Evolutionary conservation across 2,888 invertebrate species (phyloP).

Genomic region (Aleiodes leptofemur): DNA sequence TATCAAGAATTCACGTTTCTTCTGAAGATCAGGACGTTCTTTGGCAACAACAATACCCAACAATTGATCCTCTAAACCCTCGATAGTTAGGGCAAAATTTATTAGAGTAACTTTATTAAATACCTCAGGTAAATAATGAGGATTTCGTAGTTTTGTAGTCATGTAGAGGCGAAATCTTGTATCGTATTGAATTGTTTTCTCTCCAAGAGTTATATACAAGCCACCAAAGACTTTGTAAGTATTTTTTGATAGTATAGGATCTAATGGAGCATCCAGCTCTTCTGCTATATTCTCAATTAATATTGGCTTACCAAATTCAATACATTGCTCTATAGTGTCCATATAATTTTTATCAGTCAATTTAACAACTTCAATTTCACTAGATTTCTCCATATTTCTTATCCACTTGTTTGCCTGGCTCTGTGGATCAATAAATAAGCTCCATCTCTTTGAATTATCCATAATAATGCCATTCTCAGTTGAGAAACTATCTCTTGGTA

Average conservation of each 20-base stretch:
- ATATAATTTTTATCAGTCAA: conserved; percentile 86
- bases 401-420: conserved; percentile 92
- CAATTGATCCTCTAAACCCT: conserved; percentile 89
- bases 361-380: conserved; percentile 83
- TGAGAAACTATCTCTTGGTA: conserved; percentile 89
- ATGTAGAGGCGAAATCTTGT: conserved; percentile 86
- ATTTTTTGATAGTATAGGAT: conserved; percentile 85
- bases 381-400: conserved; percentile 87
- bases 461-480: conserved; percentile 91
- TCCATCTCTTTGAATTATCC: conserved; percentile 86
- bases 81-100: conserved; percentile 89
- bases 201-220: conserved; percentile 86
- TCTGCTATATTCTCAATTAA: conserved; percentile 87
- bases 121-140: conserved; percentile 90
- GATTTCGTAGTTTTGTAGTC: conserved; percentile 89
- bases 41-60: conserved; percentile 90
- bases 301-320: conserved; percentile 86
- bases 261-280: conserved; percentile 86
- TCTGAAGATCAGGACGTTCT: conserved; percentile 89
- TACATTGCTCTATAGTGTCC: conserved; percentile 84
- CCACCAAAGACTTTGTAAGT: conserved; percentile 85
- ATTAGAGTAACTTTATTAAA: conserved; percentile 89
- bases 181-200: conserved; percentile 86
- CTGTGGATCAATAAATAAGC: conserved; percentile 89
- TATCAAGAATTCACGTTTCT: conserved; percentile 86